A percentile compares a stretch with the other conserved stretches of the same genome.
phyloP scores from a whole-genome alignment of 2,797 vertebrate species.

The Smutsia temminckii region DNA sequence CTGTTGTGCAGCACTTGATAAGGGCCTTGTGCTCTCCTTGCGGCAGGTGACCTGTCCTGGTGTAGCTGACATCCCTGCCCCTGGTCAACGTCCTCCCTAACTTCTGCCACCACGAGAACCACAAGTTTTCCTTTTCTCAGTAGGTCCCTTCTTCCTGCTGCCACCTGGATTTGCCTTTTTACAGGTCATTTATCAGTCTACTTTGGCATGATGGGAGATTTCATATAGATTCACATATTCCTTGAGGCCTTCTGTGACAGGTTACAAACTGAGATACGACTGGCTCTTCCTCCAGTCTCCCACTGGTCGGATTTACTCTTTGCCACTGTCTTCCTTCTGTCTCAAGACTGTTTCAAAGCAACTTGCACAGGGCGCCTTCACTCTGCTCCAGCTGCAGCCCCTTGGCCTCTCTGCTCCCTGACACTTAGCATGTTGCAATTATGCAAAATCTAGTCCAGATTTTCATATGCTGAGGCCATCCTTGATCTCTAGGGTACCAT shows the following conservation, averaged over 20 bases:
- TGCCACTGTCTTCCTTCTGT: neutral
- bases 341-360: neutral
- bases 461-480: rapidly evolving
- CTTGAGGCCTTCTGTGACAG: neutral
- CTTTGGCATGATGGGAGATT: neutral
- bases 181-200: neutral
- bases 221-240: neutral
- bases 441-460: too few relatives aligned
- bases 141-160: neutral
- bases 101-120: neutral
- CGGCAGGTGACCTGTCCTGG: neutral
- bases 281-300: neutral
- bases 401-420: neutral
- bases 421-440: rapidly evolving
- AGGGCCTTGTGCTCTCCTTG: neutral
- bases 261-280: neutral
- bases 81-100: neutral
- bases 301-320: neutral
- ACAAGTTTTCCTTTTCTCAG: neutral
- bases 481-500: neutral
- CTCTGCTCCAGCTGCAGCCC: neutral
- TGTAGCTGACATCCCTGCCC: neutral
- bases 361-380: neutral
- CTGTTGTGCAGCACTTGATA: neutral
- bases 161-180: neutral